Conservation (phyloP, 2,113 vertebrate species). For the Naja naja region DNA sequence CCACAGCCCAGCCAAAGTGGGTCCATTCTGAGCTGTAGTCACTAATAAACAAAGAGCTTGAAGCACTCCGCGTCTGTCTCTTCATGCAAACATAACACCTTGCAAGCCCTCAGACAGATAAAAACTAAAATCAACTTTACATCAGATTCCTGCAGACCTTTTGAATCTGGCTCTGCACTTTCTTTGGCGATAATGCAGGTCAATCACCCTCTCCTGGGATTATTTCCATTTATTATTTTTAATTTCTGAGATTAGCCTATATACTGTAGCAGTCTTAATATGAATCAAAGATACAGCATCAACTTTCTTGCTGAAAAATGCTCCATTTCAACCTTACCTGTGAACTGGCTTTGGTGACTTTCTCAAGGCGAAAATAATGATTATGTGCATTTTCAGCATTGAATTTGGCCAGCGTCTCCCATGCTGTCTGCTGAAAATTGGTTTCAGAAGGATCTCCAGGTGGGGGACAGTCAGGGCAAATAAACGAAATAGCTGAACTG, state of each 20-base stretch:
- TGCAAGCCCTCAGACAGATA: not conserved
- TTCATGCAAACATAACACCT: no score
- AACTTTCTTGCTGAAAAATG: not conserved
- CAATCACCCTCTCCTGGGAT: not conserved
- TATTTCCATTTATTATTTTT: not conserved
- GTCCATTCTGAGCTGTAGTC: no score
- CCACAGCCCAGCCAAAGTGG: no score
- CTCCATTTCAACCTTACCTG: constrained; percentile 56
- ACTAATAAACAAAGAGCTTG: no score
- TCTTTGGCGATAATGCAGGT: not conserved
- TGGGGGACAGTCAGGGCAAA: constrained; percentile 63
- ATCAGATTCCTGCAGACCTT: not conserved
- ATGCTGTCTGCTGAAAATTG: constrained; percentile 25
- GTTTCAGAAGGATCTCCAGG: not conserved
- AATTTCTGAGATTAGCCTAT: not conserved
- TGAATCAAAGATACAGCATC: no score
- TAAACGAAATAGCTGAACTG: fast-evolving
- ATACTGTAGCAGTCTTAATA: not conserved
- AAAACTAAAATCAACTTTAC: not conserved
- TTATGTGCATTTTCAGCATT: constrained; percentile 47
- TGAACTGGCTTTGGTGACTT: constrained; percentile 49
- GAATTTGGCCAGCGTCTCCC: constrained; percentile 53
- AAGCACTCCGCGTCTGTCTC: no score
- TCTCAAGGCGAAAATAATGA: constrained; percentile 58
- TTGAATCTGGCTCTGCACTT: not conserved